Conservation (phyloP, 2,797 vertebrate genomes). For the Centropyge bicolor region DNA sequence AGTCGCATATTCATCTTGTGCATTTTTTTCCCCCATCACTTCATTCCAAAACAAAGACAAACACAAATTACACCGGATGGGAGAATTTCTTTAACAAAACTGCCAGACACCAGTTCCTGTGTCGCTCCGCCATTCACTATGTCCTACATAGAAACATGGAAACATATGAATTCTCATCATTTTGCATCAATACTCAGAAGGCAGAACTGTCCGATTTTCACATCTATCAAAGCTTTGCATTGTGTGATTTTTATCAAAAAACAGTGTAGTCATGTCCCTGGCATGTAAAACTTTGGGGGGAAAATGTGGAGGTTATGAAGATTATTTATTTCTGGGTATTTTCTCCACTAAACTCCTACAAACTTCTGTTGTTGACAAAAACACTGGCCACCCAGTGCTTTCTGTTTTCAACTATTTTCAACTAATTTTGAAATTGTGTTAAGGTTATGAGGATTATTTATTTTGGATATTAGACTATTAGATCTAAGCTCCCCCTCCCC, state of each 20-base stretch:
- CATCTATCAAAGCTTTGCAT: neutral
- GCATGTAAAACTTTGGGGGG: neutral
- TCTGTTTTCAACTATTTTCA: neutral
- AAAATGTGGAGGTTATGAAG: too few relatives aligned
- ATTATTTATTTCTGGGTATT: too few relatives aligned
- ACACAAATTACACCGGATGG: neutral
- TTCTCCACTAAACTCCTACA: too few relatives aligned
- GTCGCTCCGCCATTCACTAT: neutral
- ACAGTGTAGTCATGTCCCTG: neutral
- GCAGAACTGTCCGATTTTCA: neutral
- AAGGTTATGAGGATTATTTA: too few relatives aligned
- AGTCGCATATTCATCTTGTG: slow-evolving; percentile 27
- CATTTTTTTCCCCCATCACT: neutral
- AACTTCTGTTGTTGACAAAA: neutral
- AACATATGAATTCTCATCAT: neutral
- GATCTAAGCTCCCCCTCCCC: too few relatives aligned
- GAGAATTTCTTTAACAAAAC: neutral
- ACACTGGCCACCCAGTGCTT: neutral
- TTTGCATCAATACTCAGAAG: slow-evolving; percentile 1
- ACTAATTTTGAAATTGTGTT: too few relatives aligned
- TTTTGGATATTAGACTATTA: too few relatives aligned
- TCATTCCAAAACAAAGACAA: slow-evolving; percentile 6
- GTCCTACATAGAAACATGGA: too few relatives aligned
- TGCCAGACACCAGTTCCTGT: neutral
- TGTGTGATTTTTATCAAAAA: neutral